Evolutionary conservation across 2,888 invertebrate genomes (phyloP).

Genomic region (Cybosia mesomella): DNA sequence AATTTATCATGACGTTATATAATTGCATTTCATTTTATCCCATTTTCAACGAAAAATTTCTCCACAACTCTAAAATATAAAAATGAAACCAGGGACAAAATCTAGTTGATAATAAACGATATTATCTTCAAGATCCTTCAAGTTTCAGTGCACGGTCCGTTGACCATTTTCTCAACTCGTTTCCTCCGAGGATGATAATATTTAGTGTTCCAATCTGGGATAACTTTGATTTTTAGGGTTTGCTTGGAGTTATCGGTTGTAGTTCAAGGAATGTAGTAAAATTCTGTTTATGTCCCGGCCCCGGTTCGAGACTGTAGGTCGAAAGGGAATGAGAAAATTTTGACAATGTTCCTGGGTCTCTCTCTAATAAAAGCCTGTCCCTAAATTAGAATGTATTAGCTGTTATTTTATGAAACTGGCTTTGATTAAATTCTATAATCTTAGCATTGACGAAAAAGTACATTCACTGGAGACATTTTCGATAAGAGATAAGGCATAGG

Average conservation of each 20-base stretch:
- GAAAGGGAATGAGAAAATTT: background rate
- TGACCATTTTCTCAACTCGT: conserved; percentile 48
- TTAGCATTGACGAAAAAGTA: background rate
- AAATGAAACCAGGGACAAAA: conserved; percentile 26
- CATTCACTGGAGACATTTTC: background rate
- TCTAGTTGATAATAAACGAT: conserved; percentile 49
- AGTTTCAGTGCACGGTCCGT: conserved; percentile 35
- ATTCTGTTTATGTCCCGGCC: conserved; percentile 35
- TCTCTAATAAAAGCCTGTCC: background rate
- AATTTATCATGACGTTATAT: background rate
- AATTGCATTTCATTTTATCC: background rate
- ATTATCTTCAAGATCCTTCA: conserved; percentile 49
- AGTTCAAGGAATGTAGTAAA: conserved; percentile 39
- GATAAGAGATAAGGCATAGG: background rate
- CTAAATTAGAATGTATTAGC: background rate
- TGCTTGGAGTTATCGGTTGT: conserved; percentile 40
- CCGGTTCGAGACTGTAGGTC: conserved; percentile 7
- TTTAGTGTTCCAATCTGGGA: conserved; percentile 54
- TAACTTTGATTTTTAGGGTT: conserved; percentile 52
- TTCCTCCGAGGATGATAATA: conserved; percentile 51
- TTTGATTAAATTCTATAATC: background rate
- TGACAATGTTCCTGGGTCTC: background rate
- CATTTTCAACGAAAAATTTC: conserved; percentile 14
- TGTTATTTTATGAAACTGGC: background rate
- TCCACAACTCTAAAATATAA: conserved; percentile 24